Evolutionary conservation across 2,113 vertebrate genomes (phyloP), one percentile per base, ranked within the genome.

Genomic region (Eptesicus fuscus): DNA sequence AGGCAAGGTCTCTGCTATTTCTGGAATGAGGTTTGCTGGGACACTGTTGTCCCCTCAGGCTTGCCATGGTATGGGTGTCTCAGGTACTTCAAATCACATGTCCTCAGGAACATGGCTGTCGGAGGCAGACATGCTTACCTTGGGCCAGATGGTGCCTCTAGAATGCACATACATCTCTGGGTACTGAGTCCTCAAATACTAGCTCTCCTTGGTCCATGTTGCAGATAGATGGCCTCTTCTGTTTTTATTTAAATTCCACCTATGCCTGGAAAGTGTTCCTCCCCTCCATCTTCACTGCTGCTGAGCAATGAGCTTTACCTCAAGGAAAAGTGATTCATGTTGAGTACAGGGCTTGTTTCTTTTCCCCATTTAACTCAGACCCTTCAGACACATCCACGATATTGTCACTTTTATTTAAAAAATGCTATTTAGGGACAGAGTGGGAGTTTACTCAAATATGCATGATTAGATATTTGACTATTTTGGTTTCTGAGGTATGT

Each of bases 141-240:
- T n/a, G 59, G n/a, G 40, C 71, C 76, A 42, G 12, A 7, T 20
- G 28, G 32, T 37, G 47, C 90, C 40, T 73, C 59, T 82, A n/a
- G 25, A 7, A 0, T 7, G 28, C 40, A 30, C 6, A 4, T 32
- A 2, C 13, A 12, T 56, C 28, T 13, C 0, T 35, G 16, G 37
- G 40, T 10, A 25, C 23, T 2, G 16, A 79, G 47, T 40, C n/a
- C 23, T 65, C 49, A 42, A 4, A 2, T 20, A 0, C 4, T 18
- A 65, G 42, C 32, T 7, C n/a, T 22, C 0, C 16, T 12, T 28
- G 47, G 47, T 59, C 67, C 13, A 0, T 69, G 37, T 42, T 37
- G 12, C 22, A 49, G 9, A 17, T 9, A n/a, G 59, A 10, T 42
- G 28, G 44, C 40, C 30, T 13, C 32, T 63, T 35, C 70, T 70